These are phyloP conservation scores for Micromussa lordhowensis DNA, from an alignment of 92 coral and sea anemone genomes.

Conservation along the genomic window DNA sequence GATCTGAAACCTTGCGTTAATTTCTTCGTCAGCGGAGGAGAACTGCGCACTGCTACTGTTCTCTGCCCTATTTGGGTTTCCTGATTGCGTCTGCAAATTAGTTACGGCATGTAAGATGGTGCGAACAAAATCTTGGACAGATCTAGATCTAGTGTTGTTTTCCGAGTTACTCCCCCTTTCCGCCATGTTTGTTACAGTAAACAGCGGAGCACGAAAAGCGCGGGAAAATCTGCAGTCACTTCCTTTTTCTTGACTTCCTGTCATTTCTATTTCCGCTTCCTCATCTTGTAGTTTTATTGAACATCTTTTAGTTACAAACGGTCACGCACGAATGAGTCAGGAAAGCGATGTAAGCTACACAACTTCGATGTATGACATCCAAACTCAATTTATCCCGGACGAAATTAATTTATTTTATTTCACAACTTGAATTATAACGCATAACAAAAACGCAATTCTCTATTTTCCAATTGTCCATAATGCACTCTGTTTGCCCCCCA, in stretches of 20 bases:
- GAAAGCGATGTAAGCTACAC: neutral
- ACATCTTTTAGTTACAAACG: neutral
- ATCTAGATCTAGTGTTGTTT: neutral
- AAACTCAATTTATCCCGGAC: neutral
- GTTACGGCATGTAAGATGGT: neutral
- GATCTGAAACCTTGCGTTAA: no score
- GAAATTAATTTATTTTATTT: conserved; percentile 7
- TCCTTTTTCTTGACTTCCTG: neutral
- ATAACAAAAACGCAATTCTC: neutral
- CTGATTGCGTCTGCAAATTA: neutral
- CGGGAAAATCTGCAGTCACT: neutral
- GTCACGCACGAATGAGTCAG: neutral
- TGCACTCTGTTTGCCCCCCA: no score
- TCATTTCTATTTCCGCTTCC: neutral
- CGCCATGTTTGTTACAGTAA: neutral
- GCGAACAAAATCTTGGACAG: neutral
- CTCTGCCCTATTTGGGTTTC: neutral
- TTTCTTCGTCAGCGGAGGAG: no score
- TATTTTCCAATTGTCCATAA: no score
- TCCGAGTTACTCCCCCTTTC: neutral
- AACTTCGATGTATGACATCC: conserved; percentile 10
- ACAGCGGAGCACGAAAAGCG: no score
- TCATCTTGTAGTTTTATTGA: neutral
- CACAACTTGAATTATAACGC: neutral
- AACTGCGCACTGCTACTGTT: neutral